These are phyloP conservation scores for Meloe dianella DNA, from an alignment of 2,888 invertebrate genomes.

Conservation along the genomic window DNA sequence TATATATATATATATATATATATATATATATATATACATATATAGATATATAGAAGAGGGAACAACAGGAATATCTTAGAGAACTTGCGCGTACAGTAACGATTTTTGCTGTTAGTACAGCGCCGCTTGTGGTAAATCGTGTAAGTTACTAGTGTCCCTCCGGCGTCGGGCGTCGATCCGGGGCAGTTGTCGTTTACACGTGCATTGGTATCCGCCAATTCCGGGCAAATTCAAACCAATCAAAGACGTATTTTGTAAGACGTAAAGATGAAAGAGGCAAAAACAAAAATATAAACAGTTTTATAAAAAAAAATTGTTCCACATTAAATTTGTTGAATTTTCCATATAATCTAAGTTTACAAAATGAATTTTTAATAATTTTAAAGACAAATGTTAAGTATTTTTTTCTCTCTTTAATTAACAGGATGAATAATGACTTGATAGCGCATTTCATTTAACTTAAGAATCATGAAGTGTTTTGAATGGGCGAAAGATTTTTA, in stretches of 20 bases:
- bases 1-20: neutral
- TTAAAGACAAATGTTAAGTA: too few relatives aligned
- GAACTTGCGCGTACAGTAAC: slow-evolving; percentile 58
- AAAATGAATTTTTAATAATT: too few relatives aligned
- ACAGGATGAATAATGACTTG: neutral
- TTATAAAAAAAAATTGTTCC: neutral
- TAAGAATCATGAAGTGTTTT: neutral
- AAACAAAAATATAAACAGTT: neutral
- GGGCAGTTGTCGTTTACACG: slow-evolving; percentile 54
- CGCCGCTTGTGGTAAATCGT: slow-evolving; percentile 49
- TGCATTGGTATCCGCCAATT: slow-evolving; percentile 51
- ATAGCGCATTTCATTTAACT: neutral
- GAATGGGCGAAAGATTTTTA: neutral
- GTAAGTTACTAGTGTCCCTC: slow-evolving; percentile 55
- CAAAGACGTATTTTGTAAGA: neutral
- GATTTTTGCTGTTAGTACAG: slow-evolving; percentile 54
- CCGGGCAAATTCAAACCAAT: slow-evolving; percentile 33
- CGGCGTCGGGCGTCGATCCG: slow-evolving; percentile 57
- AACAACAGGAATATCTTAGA: slow-evolving; percentile 27
- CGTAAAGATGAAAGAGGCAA: neutral
- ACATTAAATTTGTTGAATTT: too few relatives aligned
- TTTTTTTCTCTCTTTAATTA: neutral
- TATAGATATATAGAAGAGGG: neutral
- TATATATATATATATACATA: too few relatives aligned
- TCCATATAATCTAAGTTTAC: too few relatives aligned